Percentiles rank a stretch among this genome's conserved stretches.
Evolutionary conservation across 1,140 invertebrate species (phyloP).

Genomic region (Agrilus planipennis): DNA sequence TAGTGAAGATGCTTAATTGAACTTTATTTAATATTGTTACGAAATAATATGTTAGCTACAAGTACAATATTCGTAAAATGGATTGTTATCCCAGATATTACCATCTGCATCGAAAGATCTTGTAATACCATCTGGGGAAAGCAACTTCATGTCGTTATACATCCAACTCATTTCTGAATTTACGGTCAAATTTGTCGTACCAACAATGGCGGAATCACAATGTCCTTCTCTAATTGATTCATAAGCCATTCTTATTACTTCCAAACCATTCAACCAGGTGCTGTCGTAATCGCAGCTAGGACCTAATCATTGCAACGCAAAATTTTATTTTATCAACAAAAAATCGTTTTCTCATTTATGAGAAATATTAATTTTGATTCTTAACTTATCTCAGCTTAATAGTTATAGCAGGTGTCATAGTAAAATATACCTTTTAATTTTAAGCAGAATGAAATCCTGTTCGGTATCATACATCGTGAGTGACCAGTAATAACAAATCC

Average conservation of each 20-base stretch:
- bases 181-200: constrained; percentile 48
- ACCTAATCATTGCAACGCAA: no score
- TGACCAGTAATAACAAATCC: constrained; percentile 56
- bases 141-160: constrained; percentile 44
- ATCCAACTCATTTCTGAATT: constrained; percentile 52
- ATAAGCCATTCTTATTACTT: constrained; percentile 52
- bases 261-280: constrained; percentile 56
- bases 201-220: constrained; percentile 59
- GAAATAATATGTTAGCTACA: background rate
- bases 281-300: constrained; percentile 60
- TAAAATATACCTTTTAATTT: constrained; percentile 42
- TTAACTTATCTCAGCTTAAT: background rate
- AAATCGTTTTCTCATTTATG: no score
- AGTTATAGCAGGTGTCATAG: background rate
- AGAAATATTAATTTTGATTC: background rate
- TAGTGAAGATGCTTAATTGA: background rate
- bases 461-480: constrained; percentile 53
- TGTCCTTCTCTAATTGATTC: constrained; percentile 47
- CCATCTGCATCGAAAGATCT: constrained; percentile 58
- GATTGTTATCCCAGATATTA: no score
- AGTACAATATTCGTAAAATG: no score
- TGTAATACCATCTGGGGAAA: constrained; percentile 53
- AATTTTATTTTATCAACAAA: no score
- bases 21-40: background rate
- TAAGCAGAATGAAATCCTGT: constrained; percentile 51